phyloP scores from a whole-genome alignment of 2,888 invertebrate genomes.

The Cheilosia impressa region DNA sequence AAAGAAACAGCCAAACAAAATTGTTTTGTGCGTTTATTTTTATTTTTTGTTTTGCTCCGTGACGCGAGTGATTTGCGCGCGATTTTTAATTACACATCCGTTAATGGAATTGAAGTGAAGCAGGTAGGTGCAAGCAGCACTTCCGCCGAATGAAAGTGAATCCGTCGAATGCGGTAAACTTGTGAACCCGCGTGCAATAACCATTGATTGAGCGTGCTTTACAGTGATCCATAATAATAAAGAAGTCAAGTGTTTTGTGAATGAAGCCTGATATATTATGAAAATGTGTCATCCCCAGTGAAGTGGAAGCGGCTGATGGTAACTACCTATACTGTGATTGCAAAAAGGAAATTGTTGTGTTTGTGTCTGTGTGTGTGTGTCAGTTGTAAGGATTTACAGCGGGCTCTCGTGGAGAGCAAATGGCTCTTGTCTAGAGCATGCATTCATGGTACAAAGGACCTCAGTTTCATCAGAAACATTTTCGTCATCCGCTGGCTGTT shows the following conservation, averaged over 20 bases:
- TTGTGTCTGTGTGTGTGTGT: neutral
- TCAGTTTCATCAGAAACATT: slow-evolving; percentile 81
- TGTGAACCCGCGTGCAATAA: slow-evolving; percentile 24
- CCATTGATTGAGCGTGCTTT: slow-evolving; percentile 27
- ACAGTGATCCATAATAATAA: neutral
- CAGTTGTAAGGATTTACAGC: slow-evolving; percentile 45
- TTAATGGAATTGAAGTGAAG: slow-evolving; percentile 60
- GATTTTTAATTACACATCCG: slow-evolving; percentile 69
- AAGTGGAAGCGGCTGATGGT: neutral
- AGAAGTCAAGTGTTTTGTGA: slow-evolving; percentile 4
- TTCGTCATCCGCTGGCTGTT: slow-evolving; percentile 82
- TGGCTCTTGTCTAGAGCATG: slow-evolving; percentile 80
- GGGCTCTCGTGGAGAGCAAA: slow-evolving; percentile 64
- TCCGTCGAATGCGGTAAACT: slow-evolving; percentile 5
- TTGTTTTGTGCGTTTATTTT: slow-evolving; percentile 43
- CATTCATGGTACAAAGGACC: slow-evolving; percentile 84
- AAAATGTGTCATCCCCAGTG: neutral
- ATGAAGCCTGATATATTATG: neutral
- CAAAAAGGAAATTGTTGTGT: neutral
- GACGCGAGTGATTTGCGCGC: slow-evolving; percentile 70
- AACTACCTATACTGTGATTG: neutral
- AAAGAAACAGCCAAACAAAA: slow-evolving; percentile 15
- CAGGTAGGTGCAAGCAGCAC: slow-evolving; percentile 46
- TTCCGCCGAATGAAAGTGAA: slow-evolving; percentile 62
- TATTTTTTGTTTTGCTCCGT: slow-evolving; percentile 20